Conservation (phyloP, 2,797 vertebrate species). For the Toxotes lorentzi region DNA sequence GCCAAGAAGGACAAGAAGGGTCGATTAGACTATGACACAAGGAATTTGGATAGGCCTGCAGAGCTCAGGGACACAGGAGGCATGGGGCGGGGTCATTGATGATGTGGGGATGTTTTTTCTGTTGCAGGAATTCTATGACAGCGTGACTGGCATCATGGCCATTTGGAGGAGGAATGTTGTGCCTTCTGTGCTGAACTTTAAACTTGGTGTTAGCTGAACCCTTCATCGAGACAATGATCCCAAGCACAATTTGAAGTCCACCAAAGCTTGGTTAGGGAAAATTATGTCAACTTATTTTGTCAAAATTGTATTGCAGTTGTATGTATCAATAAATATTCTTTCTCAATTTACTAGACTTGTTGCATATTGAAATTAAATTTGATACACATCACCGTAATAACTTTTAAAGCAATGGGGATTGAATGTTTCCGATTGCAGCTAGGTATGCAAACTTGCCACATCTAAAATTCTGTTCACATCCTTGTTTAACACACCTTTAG, state of each 20-base stretch:
- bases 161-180: not conserved
- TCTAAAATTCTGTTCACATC: slow-evolving; percentile 10
- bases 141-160: not conserved
- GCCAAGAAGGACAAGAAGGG: not conserved
- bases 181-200: not conserved
- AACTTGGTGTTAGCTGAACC: not conserved
- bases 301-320: no score
- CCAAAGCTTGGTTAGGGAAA: not conserved
- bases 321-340: no score
- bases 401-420: no score
- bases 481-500: slow-evolving; percentile 12
- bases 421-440: not conserved
- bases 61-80: not conserved
- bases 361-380: no score
- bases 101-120: not conserved
- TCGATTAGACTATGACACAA: not conserved
- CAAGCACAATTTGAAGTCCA: not conserved
- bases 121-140: not conserved
- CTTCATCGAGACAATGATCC: not conserved
- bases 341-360: no score
- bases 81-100: not conserved
- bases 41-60: not conserved
- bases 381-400: no score
- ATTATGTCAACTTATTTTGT: no score
- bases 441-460: not conserved